These are phyloP conservation scores for Bos javanicus DNA, from an alignment of 2,113 vertebrate genomes.

Conservation along the genomic window DNA sequence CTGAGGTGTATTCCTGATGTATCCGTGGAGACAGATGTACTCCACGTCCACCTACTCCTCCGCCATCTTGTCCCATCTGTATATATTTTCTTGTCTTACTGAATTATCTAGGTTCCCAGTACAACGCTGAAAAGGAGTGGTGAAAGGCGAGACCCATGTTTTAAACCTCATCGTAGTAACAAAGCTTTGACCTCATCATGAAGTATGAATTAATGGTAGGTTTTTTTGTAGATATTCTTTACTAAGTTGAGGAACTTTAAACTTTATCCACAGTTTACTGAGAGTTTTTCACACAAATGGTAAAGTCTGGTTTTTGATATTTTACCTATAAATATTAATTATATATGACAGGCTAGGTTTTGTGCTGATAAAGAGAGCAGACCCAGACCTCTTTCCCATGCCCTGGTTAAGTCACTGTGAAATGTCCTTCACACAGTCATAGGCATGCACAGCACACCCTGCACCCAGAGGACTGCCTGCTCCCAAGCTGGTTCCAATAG, in stretches of 20 bases:
- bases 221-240: not conserved
- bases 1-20: not conserved
- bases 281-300: not conserved
- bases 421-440: not conserved
- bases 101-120: not conserved
- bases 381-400: not conserved
- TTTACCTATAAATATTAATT: not conserved
- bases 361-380: not conserved
- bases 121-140: not conserved
- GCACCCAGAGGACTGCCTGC: not conserved
- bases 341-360: not conserved
- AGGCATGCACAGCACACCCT: fast-evolving
- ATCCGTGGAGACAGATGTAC: not conserved
- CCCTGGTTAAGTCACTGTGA: not conserved
- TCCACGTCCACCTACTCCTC: not conserved
- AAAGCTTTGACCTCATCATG: not conserved
- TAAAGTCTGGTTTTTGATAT: not conserved
- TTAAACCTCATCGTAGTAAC: not conserved
- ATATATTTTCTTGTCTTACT: not conserved
- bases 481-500: not conserved
- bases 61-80: not conserved
- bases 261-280: not conserved
- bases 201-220: not conserved
- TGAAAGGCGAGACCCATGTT: not conserved
- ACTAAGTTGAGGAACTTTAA: not conserved